A percentile compares a stretch with the other conserved stretches of the same genome.
These are phyloP conservation scores for Gallinago solitaria DNA, from an alignment of 2,797 vertebrate genomes.

Conservation along the genomic window DNA sequence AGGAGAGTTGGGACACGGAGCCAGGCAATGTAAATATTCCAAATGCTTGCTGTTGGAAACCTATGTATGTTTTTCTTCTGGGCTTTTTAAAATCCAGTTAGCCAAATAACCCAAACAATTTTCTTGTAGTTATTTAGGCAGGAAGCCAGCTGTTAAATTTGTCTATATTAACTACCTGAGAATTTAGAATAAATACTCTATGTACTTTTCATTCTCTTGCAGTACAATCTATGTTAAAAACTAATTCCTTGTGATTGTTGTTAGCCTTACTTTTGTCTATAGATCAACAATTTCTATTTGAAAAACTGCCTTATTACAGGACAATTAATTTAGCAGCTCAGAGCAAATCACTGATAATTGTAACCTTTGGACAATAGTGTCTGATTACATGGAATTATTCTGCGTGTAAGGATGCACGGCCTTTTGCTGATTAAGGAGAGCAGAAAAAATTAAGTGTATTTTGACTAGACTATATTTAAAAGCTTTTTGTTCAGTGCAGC, in stretches of 20 bases:
- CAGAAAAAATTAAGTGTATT: neutral
- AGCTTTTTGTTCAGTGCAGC: neutral
- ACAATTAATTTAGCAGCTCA: conserved; percentile 56
- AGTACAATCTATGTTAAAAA: neutral
- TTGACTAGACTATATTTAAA: neutral
- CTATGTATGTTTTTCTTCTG: neutral
- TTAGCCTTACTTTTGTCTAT: conserved; percentile 23
- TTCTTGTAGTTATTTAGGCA: conserved; percentile 49
- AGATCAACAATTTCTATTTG: conserved; percentile 52
- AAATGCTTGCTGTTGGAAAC: conserved; percentile 17
- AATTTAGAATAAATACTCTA: conserved; percentile 45
- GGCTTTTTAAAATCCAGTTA: conserved; percentile 25
- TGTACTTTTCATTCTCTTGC: neutral
- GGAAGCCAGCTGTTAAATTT: conserved; percentile 42
- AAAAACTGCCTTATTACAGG: conserved; percentile 56
- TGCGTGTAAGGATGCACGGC: conserved; percentile 9
- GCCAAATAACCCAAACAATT: neutral
- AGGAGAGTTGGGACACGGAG: neutral
- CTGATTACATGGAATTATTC: conserved; percentile 53
- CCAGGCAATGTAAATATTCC: neutral
- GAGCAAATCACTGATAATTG: conserved; percentile 57
- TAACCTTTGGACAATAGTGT: conserved; percentile 50
- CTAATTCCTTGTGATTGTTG: neutral
- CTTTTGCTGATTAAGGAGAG: neutral
- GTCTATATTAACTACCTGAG: neutral